phyloP scores from a whole-genome alignment of 2,113 vertebrate genomes.

The Pycnonotus jocosus region DNA sequence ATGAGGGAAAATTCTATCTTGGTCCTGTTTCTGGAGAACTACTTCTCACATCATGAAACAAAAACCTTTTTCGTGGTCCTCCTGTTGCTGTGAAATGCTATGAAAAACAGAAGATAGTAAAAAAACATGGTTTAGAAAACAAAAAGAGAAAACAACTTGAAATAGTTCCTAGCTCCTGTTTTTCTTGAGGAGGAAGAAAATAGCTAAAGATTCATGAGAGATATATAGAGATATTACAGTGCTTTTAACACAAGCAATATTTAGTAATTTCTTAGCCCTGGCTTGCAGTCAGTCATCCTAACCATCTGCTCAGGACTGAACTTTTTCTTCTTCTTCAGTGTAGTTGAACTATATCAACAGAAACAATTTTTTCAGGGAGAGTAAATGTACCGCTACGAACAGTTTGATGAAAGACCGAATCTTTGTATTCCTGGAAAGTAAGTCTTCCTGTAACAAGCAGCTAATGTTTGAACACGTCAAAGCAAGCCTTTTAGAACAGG shows the following conservation, averaged over 20 bases:
- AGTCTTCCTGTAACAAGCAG: constrained; percentile 42
- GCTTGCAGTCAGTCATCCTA: constrained; percentile 39
- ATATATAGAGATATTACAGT: background rate
- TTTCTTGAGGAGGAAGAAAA: background rate
- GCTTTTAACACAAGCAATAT: constrained; percentile 15
- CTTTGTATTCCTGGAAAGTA: constrained; percentile 44
- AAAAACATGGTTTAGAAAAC: background rate
- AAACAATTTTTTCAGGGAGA: constrained; percentile 47
- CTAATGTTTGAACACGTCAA: constrained; percentile 42
- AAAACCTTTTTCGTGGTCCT: background rate
- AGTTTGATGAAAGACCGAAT: constrained; percentile 38
- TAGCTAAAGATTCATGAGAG: background rate
- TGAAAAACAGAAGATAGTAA: background rate
- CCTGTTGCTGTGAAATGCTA: background rate
- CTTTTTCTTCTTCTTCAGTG: constrained; percentile 50
- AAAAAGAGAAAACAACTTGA: background rate
- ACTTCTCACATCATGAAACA: background rate
- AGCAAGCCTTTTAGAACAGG: constrained; percentile 35
- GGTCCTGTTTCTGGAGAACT: background rate
- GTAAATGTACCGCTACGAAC: constrained; percentile 23
- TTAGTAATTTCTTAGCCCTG: constrained; percentile 22
- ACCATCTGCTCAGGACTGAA: constrained; percentile 49
- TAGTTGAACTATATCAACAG: constrained; percentile 60
- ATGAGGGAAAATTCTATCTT: background rate
- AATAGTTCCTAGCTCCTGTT: background rate